Evolutionary conservation across 1,140 invertebrate species (phyloP).

Genomic region (Leptestheria dahalacensis): DNA sequence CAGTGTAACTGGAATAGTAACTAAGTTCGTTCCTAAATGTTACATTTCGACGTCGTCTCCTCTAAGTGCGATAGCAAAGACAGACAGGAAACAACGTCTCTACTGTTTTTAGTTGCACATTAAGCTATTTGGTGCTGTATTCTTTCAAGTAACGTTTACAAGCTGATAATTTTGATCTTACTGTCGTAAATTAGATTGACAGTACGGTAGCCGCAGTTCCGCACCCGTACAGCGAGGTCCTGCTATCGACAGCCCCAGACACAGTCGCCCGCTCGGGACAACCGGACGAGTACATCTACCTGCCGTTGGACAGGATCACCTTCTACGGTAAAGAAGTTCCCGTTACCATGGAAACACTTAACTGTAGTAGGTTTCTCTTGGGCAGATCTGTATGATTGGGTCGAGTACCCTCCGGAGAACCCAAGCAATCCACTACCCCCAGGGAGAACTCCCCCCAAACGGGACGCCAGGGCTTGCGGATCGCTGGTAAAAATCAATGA

Average conservation of each 20-base stretch:
- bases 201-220: background rate
- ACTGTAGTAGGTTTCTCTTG: background rate
- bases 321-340: background rate
- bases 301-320: background rate
- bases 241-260: background rate
- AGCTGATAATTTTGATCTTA: no score
- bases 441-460: constrained; percentile 6
- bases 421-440: background rate
- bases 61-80: no score
- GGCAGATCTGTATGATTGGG: constrained; percentile 9
- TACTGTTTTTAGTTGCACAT: no score
- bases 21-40: no score
- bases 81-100: no score
- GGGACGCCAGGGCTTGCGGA: background rate
- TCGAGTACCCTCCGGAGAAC: background rate
- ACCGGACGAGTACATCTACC: background rate
- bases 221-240: background rate
- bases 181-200: background rate
- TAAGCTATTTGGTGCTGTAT: no score
- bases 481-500: constrained; percentile 21
- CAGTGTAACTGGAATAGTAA: no score
- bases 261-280: background rate
- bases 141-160: no score
- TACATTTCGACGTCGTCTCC: no score
- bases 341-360: background rate